Conservation (phyloP, 2,888 invertebrate genomes). For the Cephalotes varians region DNA sequence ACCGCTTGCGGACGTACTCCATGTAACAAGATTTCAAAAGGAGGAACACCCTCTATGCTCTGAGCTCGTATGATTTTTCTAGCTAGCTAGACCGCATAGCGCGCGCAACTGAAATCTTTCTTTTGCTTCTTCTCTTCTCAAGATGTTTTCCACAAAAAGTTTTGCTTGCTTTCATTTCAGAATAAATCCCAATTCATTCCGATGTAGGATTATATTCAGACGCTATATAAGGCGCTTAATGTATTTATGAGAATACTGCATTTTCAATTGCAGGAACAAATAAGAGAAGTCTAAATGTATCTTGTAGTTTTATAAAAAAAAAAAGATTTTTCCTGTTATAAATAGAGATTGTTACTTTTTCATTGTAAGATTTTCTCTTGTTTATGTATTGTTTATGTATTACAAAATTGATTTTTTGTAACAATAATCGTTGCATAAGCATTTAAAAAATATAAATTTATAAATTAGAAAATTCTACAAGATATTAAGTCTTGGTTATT, state of each 20-base stretch:
- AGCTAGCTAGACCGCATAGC: slow-evolving; percentile 15
- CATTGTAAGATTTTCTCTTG: not conserved
- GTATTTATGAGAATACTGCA: slow-evolving; percentile 1
- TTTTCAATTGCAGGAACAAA: not conserved
- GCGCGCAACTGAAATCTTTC: slow-evolving; percentile 2
- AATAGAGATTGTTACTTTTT: not conserved
- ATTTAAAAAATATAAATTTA: not conserved
- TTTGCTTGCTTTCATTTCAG: slow-evolving; percentile 11
- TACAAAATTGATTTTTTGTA: not conserved
- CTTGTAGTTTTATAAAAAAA: not conserved
- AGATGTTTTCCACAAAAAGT: slow-evolving; percentile 26
- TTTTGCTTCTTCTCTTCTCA: not conserved
- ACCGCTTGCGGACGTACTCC: slow-evolving; percentile 66
- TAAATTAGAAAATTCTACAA: not conserved
- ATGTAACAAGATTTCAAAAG: slow-evolving; percentile 60
- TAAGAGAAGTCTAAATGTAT: slow-evolving; percentile 3
- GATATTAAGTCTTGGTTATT: no score
- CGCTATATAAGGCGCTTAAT: slow-evolving; percentile 17
- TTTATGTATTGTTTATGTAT: not conserved
- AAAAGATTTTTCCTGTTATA: not conserved
- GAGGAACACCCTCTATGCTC: slow-evolving; percentile 56
- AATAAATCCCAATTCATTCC: slow-evolving; percentile 43
- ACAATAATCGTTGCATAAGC: not conserved
- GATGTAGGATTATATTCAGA: slow-evolving; percentile 21
- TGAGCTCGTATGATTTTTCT: slow-evolving; percentile 63